phyloP scores from a whole-genome alignment of 2,113 vertebrate species.

The Turdus rufiventris region DNA sequence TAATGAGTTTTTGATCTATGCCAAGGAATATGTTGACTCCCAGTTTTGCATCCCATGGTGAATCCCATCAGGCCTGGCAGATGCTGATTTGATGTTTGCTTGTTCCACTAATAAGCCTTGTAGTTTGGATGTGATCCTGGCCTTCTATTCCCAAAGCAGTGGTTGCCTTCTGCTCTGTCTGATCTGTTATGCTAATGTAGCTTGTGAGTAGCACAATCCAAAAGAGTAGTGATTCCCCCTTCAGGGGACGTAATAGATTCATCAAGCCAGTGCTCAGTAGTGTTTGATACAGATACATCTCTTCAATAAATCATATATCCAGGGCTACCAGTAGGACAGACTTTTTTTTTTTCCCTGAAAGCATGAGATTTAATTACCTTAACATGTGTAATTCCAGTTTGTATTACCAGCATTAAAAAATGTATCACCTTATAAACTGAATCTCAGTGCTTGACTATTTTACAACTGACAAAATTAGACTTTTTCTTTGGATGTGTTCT shows the following conservation, averaged over 20 bases:
- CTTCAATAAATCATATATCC: constrained; percentile 45
- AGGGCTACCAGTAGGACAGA: background rate
- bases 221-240: constrained; percentile 38
- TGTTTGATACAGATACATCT: constrained; percentile 33
- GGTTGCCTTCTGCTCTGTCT: constrained; percentile 61
- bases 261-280: constrained; percentile 7
- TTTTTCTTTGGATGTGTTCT: background rate
- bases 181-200: constrained; percentile 43
- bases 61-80: constrained; percentile 42
- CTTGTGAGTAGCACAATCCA: constrained; percentile 11
- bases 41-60: background rate
- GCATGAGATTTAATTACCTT: constrained; percentile 41
- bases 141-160: constrained; percentile 48
- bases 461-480: background rate
- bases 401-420: constrained; percentile 4
- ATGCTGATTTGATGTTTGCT: constrained; percentile 61
- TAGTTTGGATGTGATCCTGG: constrained; percentile 56
- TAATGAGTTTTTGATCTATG: constrained; percentile 58
- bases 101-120: constrained; percentile 62
- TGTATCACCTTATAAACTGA: background rate
- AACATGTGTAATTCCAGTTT: constrained; percentile 9
- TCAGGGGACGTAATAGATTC: constrained; percentile 24
- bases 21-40: constrained; percentile 35
- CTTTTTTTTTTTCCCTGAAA: background rate
- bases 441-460: background rate